Percentiles rank a stretch among this genome's conserved stretches.
Evolutionary conservation across 2,888 invertebrate species (phyloP).

Genomic region (Drosophila ustulata): DNA sequence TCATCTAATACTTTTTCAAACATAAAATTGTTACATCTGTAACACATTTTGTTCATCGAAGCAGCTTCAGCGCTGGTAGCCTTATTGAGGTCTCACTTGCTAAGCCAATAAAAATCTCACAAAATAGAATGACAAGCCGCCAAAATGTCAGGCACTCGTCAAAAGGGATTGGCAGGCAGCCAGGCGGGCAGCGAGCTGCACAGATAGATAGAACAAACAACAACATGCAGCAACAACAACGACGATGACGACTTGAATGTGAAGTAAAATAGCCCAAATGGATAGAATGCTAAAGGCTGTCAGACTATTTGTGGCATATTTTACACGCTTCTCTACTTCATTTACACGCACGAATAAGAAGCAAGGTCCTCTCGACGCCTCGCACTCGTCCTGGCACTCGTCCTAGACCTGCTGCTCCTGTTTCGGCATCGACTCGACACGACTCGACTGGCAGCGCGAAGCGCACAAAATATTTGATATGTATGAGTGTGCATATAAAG

Average conservation of each 20-base stretch:
- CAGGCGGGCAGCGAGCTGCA: conserved; percentile 21
- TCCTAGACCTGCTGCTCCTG: conserved; percentile 29
- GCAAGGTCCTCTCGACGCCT: conserved; percentile 24
- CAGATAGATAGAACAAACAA: conserved; percentile 10
- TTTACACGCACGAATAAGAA: conserved; percentile 71
- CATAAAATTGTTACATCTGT: background rate
- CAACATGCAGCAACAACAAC: conserved; percentile 8
- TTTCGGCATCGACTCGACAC: conserved; percentile 22
- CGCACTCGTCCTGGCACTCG: conserved; percentile 17
- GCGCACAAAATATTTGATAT: conserved; percentile 71
- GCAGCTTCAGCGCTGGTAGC: conserved; percentile 12
- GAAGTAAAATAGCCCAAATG: conserved; percentile 29
- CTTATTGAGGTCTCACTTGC: conserved; percentile 24
- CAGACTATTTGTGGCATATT: conserved; percentile 77
- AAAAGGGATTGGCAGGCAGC: conserved; percentile 61
- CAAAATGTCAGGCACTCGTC: conserved; percentile 67
- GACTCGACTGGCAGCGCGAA: conserved; percentile 11
- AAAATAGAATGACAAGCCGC: conserved; percentile 66
- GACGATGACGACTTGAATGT: conserved; percentile 2
- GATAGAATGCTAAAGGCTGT: conserved; percentile 45
- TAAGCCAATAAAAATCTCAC: conserved; percentile 69
- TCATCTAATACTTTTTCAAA: background rate
- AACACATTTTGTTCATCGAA: background rate
- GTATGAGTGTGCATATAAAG: conserved; percentile 78
- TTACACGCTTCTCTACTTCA: conserved; percentile 68